Conservation (phyloP, 2,888 invertebrate species). For the Philereme vetulata region DNA sequence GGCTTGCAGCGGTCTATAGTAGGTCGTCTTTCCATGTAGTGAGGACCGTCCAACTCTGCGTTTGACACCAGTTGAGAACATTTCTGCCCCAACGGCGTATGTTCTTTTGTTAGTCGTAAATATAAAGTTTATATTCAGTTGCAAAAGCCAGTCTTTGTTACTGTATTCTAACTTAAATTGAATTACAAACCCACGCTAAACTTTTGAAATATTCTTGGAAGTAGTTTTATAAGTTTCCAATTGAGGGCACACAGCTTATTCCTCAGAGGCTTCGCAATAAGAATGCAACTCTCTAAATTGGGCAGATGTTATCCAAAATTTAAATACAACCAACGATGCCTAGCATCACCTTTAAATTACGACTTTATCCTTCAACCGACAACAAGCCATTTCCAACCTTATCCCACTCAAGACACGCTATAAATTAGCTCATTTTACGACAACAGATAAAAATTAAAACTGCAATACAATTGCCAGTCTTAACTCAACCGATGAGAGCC, state of each 20-base stretch:
- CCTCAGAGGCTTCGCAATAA: constrained; percentile 37
- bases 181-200: neutral
- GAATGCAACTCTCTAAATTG: constrained; percentile 42
- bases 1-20: too few species aligned
- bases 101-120: too few species aligned
- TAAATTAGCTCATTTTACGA: constrained; percentile 34
- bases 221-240: constrained; percentile 28
- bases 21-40: too few species aligned
- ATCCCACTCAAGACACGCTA: constrained; percentile 36
- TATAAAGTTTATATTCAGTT: too few species aligned
- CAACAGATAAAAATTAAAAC: constrained; percentile 45
- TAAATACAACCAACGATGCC: constrained; percentile 48
- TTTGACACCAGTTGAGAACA: too few species aligned
- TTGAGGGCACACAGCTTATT: constrained; percentile 15
- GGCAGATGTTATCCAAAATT: constrained; percentile 51
- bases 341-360: constrained; percentile 52
- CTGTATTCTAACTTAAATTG: constrained; percentile 11
- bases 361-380: constrained; percentile 47
- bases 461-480: constrained; percentile 52
- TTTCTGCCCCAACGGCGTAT: too few species aligned
- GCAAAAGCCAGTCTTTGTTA: neutral
- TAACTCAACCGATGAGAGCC: constrained; percentile 52
- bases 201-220: constrained; percentile 20
- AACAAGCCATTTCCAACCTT: constrained; percentile 43
- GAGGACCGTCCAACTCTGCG: too few species aligned